phyloP scores from a whole-genome alignment of 2,797 vertebrate genomes.

The Macropus fuliginosus region DNA sequence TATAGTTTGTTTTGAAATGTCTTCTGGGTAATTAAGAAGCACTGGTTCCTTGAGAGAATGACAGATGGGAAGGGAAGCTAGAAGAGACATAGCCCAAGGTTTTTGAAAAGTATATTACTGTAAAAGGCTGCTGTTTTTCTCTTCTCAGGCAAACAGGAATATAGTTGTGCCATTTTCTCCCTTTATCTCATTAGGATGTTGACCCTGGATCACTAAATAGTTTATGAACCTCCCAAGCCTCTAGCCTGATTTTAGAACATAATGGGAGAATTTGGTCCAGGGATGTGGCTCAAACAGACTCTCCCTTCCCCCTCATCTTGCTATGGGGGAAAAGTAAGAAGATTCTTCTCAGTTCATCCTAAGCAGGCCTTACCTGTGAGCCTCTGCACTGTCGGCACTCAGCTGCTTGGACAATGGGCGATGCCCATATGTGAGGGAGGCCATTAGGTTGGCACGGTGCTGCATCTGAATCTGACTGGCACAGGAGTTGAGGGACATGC shows the following conservation, averaged over 20 bases:
- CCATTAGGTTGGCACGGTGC: conserved; percentile 91
- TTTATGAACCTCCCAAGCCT: conserved; percentile 15
- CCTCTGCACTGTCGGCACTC: conserved; percentile 97
- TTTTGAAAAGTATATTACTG: neutral
- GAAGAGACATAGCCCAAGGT: neutral
- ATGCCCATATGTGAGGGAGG: conserved; percentile 91
- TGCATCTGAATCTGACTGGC: conserved; percentile 87
- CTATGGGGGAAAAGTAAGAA: neutral
- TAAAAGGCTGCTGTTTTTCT: neutral
- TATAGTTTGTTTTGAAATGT: neutral
- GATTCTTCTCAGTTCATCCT: neutral
- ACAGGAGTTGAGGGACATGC: conserved; percentile 81
- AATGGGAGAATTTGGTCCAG: neutral
- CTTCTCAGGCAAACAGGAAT: neutral
- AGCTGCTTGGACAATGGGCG: conserved; percentile 97
- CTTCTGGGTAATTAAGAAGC: neutral
- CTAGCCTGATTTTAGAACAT: neutral
- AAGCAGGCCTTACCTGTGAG: conserved; percentile 90
- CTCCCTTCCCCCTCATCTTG: neutral
- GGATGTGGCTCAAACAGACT: neutral
- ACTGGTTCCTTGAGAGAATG: conserved; percentile 6
- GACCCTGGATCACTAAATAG: conserved; percentile 1
- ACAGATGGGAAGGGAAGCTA: conserved; percentile 9
- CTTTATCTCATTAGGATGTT: conserved; percentile 18
- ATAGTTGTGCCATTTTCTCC: neutral